Percentiles rank a stretch among this genome's conserved stretches.
phyloP scores from a whole-genome alignment of 2,113 vertebrate species.

The Myiozetetes cayanensis region DNA sequence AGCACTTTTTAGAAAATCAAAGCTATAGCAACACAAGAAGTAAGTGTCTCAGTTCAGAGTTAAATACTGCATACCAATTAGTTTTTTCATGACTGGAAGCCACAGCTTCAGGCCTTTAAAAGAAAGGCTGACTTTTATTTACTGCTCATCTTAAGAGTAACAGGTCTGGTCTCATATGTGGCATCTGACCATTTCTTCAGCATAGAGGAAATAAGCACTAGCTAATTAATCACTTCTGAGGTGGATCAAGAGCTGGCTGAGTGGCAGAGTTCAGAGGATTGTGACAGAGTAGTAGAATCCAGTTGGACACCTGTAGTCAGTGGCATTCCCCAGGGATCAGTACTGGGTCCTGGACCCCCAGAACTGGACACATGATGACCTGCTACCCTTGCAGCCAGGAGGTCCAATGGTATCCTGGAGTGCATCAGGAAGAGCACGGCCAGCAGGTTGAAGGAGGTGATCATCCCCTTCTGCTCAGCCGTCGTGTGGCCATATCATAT shows the following conservation, averaged over 20 bases:
- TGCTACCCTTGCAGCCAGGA: not conserved
- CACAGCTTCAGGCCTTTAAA: not conserved
- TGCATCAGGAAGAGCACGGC: not conserved
- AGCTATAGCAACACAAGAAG: not conserved
- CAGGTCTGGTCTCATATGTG: not conserved
- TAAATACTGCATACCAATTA: not conserved
- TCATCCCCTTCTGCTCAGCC: rapidly evolving
- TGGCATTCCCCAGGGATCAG: not conserved
- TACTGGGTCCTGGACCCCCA: not conserved
- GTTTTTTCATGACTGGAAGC: not conserved
- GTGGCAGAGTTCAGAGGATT: not conserved
- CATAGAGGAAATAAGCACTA: not conserved
- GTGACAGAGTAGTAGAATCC: not conserved
- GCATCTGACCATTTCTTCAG: not conserved
- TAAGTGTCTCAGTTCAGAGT: not conserved
- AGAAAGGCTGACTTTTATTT: not conserved
- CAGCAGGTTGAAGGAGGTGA: rapidly evolving
- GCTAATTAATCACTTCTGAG: not conserved
- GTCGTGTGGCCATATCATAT: not conserved
- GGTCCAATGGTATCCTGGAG: not conserved
- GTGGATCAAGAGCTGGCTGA: not conserved
- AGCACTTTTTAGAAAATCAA: not conserved
- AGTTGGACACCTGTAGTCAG: not conserved
- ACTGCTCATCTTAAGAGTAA: not conserved
- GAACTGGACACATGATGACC: not conserved